A percentile compares a stretch with the other conserved stretches of the same genome.
Evolutionary conservation across 2,113 vertebrate species (phyloP).

Genomic region (Geococcyx californianus): DNA sequence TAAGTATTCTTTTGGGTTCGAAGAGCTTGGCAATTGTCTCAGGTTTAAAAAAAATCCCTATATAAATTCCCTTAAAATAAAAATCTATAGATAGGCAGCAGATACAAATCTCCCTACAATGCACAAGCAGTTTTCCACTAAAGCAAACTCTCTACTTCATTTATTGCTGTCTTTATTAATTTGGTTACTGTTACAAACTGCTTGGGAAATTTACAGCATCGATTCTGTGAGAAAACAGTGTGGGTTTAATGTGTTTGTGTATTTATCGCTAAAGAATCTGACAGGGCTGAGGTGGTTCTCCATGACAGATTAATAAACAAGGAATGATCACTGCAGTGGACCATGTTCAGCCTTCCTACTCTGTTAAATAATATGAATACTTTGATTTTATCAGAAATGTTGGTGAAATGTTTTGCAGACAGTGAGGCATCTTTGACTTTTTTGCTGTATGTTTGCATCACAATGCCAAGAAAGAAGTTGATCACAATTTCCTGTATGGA

Average conservation of each 20-base stretch:
- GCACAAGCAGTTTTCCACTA: not conserved
- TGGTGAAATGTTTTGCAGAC: not conserved
- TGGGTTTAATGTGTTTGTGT: not conserved
- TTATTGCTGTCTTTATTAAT: not conserved
- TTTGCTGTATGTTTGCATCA: not conserved
- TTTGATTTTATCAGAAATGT: not conserved
- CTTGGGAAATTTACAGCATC: not conserved
- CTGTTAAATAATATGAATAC: not conserved
- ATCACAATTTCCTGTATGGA: not conserved
- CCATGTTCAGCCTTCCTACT: not conserved
- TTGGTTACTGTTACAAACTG: not conserved
- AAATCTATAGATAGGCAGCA: not conserved
- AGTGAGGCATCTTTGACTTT: not conserved
- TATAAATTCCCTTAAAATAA: not conserved
- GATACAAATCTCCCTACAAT: not conserved
- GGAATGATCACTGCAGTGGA: not conserved
- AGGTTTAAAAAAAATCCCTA: not conserved
- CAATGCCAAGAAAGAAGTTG: not conserved
- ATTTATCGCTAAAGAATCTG: not conserved
- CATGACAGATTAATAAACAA: not conserved
- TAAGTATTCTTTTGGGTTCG: not conserved
- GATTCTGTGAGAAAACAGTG: not conserved
- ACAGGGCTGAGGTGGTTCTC: not conserved
- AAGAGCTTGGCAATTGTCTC: not conserved
- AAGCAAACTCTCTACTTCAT: not conserved